A percentile compares a stretch with the other conserved stretches of the same genome.
Evolutionary conservation across 2,888 invertebrate genomes (phyloP).

Genomic region (Hetaerina titia): DNA sequence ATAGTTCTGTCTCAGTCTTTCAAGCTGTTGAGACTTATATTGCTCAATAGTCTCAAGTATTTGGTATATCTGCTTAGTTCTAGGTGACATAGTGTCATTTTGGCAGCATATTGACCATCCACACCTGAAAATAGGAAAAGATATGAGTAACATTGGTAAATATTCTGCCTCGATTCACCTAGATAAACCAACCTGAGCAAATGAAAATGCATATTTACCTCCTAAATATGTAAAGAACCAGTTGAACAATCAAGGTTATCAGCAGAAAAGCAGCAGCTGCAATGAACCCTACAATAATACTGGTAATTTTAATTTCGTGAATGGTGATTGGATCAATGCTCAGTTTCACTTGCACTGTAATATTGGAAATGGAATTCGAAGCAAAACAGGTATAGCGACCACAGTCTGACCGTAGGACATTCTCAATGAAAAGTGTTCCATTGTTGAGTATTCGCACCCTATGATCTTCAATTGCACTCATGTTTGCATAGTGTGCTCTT

Average conservation of each 20-base stretch:
- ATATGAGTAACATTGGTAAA: not conserved
- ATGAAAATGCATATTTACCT: conserved; percentile 80
- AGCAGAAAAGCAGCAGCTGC: conserved; percentile 89
- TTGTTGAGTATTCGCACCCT: conserved; percentile 86
- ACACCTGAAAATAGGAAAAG: conserved; percentile 80
- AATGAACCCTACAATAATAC: conserved; percentile 89
- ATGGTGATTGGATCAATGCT: conserved; percentile 93
- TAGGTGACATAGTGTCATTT: conserved; percentile 82
- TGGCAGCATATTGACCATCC: conserved; percentile 87
- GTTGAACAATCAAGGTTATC: conserved; percentile 88
- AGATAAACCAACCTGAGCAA: no score
- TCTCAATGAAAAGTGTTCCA: conserved; percentile 88
- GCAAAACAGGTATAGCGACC: conserved; percentile 93
- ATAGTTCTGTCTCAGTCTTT: conserved; percentile 93
- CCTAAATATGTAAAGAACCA: conserved; percentile 84
- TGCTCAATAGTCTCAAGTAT: conserved; percentile 94
- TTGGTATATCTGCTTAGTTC: conserved; percentile 90
- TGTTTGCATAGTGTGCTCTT: conserved; percentile 79
- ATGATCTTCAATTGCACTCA: conserved; percentile 75
- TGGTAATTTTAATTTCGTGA: conserved; percentile 90
- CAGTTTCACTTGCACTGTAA: conserved; percentile 86
- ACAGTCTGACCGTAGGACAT: conserved; percentile 82
- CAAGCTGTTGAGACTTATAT: conserved; percentile 93
- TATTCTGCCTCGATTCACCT: no score
- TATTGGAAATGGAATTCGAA: conserved; percentile 89